These are phyloP conservation scores for Diadophis punctatus DNA, from an alignment of 2,113 vertebrate species.

Conservation along the genomic window DNA sequence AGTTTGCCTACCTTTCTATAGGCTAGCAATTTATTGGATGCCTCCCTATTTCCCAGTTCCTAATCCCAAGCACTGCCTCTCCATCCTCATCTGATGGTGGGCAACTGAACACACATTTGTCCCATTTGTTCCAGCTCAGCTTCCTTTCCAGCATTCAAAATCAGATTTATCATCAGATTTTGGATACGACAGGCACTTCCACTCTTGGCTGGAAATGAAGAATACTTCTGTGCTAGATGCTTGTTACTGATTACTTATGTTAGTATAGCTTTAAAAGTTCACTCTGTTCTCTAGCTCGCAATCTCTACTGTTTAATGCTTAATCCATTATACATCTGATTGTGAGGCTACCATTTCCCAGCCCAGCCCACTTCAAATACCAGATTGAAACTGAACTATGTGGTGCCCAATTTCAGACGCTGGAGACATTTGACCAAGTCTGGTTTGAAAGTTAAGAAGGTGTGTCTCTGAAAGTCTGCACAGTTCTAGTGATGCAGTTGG, in stretches of 20 bases:
- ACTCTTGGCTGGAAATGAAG: background rate
- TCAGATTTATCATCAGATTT: background rate
- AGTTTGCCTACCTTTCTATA: background rate
- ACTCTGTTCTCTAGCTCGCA: background rate
- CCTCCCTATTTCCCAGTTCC: background rate
- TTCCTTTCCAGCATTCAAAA: background rate
- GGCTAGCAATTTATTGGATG: background rate
- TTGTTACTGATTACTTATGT: background rate
- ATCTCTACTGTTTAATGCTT: background rate
- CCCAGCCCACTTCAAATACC: background rate
- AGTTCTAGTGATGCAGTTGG: background rate
- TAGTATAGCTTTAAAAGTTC: background rate
- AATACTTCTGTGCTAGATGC: background rate
- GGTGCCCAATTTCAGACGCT: background rate
- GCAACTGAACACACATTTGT: background rate
- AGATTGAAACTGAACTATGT: background rate
- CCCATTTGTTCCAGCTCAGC: background rate
- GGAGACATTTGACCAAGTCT: background rate
- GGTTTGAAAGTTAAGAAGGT: background rate
- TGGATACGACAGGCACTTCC: background rate
- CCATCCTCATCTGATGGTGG: background rate
- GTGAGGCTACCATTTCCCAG: background rate
- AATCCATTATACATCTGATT: background rate
- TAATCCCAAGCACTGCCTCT: background rate
- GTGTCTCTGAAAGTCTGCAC: background rate